phyloP scores from a whole-genome alignment of 2,797 vertebrate genomes.

The Coreius guichenoti region DNA sequence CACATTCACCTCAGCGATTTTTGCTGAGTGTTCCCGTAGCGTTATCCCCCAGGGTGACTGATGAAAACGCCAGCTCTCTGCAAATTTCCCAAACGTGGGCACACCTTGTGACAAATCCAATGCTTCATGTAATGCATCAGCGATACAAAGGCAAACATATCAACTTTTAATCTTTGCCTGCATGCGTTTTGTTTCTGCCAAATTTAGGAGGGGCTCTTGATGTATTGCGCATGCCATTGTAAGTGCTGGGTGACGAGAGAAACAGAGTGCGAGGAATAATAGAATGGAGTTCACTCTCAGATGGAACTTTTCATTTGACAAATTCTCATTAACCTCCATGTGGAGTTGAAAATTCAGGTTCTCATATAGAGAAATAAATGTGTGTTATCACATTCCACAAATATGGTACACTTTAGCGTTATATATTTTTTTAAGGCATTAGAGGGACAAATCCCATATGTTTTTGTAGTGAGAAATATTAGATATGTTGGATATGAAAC shows the following conservation, averaged over 20 bases:
- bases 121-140: constrained; percentile 58
- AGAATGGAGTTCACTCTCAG: not conserved
- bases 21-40: constrained; percentile 31
- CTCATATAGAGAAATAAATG: not conserved
- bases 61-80: constrained; percentile 56
- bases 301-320: constrained; percentile 15
- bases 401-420: not conserved
- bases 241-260: not conserved
- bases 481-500: not conserved
- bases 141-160: constrained; percentile 50
- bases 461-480: not conserved
- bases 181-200: constrained; percentile 35
- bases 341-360: not conserved
- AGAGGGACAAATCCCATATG: not conserved
- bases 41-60: constrained; percentile 51
- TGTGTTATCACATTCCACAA: not conserved
- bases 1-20: constrained; percentile 55
- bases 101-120: constrained; percentile 58
- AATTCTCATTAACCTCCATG: not conserved
- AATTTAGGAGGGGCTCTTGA: constrained; percentile 8
- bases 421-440: not conserved
- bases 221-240: not conserved
- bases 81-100: constrained; percentile 48
- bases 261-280: not conserved
- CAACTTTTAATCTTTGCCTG: constrained; percentile 49